A percentile compares a stretch with the other conserved stretches of the same genome.
phyloP scores from a whole-genome alignment of 1,140 invertebrate genomes.

The Pogonus chalceus region DNA sequence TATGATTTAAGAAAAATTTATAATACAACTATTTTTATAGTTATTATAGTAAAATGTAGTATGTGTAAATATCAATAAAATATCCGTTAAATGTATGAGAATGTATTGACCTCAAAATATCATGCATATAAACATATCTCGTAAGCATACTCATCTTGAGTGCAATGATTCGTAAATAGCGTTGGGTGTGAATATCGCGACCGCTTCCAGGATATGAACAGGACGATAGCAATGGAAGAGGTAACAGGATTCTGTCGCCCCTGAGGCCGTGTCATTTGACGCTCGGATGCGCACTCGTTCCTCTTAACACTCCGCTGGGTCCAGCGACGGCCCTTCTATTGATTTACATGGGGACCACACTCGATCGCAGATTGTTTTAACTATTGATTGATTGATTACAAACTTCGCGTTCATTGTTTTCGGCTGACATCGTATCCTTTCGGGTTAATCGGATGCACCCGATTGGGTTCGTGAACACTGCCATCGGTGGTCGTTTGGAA shows the following conservation, averaged over 20 bases:
- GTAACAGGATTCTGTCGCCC: background rate
- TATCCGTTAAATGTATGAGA: too few relatives aligned
- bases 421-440: background rate
- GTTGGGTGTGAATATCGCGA: background rate
- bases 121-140: too few relatives aligned
- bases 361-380: slow-evolving; percentile 2
- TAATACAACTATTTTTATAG: too few relatives aligned
- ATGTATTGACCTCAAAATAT: too few relatives aligned
- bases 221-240: background rate
- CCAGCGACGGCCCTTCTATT: background rate
- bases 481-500: too few relatives aligned
- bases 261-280: background rate
- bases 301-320: background rate
- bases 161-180: too few relatives aligned
- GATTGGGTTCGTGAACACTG: background rate
- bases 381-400: slow-evolving; percentile 7
- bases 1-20: too few relatives aligned
- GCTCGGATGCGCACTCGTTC: background rate
- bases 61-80: too few relatives aligned
- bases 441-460: background rate
- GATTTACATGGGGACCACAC: slow-evolving; percentile 1
- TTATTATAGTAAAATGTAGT: too few relatives aligned
- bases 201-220: background rate
- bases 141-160: too few relatives aligned
- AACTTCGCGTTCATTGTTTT: slow-evolving; percentile 1